Base-by-base conservation (phyloP, 2,888 invertebrate species). In the Drosophila colorata region DNA sequence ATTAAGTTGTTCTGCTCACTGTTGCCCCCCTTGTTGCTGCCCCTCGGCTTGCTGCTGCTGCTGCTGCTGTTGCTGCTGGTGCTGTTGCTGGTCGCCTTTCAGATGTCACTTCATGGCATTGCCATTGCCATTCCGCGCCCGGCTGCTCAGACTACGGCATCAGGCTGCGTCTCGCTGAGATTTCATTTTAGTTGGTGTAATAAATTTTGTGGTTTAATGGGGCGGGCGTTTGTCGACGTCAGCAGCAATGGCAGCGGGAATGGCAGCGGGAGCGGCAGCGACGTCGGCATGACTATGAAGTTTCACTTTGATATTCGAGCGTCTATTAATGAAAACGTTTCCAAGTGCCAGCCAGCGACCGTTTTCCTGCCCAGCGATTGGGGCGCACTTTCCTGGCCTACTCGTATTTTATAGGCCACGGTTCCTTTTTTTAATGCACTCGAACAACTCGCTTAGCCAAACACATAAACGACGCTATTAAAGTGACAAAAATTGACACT, bases 121-220 rank as follows among this genome's bases (percentile, higher is more conserved):
- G 68, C 47, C 78, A 73, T 41, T 73, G 60, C 82, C 68, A 78
- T 59, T 60, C 78, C 65, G 69, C 65, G 69, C 53, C 57, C 56
- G 35, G 43, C 28, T 47, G 35, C 63, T 28, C 28, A 9, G 18
- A n/a, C 51, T 37, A 8, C 55, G 31, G 28, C 66, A 49, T 31
- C 40, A 20, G 38, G 40, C 72, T 65, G 55, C 56, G 56, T 77
- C 80, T 53, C 46, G 86, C 84, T 74, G 88, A 86, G 83, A 84
- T 84, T 84, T 84, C 84, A 69, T 89, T 90, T 89, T 89, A 91
- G 90, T 82, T 86, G 89, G 81, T 63, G 89, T 78, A 91, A 91
- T 90, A 90, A 90, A 90, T 90, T 91, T 90, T 91, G 90, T 90
- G 90, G 90, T 91, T 90, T 90, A 91, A 91, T 91, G 91, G 90